phyloP scores from a whole-genome alignment of 2,113 vertebrate species.

The Asarcornis scutulata region DNA sequence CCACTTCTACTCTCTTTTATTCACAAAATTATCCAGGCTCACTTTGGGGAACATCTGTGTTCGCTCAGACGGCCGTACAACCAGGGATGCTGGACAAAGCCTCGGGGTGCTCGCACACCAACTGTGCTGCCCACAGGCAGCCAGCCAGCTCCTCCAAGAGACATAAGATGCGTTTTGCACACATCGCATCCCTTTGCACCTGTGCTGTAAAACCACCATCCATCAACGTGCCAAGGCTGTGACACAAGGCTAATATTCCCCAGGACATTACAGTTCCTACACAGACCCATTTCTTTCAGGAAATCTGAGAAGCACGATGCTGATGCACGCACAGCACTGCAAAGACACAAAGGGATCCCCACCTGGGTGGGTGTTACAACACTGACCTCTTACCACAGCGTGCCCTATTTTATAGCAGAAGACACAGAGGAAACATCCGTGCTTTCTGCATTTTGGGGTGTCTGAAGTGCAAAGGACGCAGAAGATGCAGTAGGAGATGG shows the following conservation, averaged over 20 bases:
- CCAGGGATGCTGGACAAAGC: rapidly evolving
- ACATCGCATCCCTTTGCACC: not conserved
- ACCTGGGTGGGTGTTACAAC: not conserved
- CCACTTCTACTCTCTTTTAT: not conserved
- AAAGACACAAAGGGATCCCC: rapidly evolving
- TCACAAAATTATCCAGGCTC: not conserved
- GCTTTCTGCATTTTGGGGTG: not conserved
- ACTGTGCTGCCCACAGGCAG: not conserved
- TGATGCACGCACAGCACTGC: not conserved
- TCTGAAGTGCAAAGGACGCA: not conserved
- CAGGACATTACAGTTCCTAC: not conserved
- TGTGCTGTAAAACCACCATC: not conserved
- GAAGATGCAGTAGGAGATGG: not conserved
- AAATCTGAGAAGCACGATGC: not conserved
- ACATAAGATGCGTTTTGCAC: not conserved
- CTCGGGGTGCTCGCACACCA: not conserved
- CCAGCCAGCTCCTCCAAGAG: not conserved
- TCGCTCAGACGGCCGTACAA: rapidly evolving
- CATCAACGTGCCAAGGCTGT: rapidly evolving
- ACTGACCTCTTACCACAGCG: not conserved
- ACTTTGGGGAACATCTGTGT: not conserved
- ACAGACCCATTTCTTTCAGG: not conserved
- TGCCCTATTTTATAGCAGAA: not conserved
- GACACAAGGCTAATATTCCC: not conserved
- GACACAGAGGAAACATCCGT: not conserved